Conservation (phyloP, 2,888 invertebrate genomes). For the Molorchus minor region DNA sequence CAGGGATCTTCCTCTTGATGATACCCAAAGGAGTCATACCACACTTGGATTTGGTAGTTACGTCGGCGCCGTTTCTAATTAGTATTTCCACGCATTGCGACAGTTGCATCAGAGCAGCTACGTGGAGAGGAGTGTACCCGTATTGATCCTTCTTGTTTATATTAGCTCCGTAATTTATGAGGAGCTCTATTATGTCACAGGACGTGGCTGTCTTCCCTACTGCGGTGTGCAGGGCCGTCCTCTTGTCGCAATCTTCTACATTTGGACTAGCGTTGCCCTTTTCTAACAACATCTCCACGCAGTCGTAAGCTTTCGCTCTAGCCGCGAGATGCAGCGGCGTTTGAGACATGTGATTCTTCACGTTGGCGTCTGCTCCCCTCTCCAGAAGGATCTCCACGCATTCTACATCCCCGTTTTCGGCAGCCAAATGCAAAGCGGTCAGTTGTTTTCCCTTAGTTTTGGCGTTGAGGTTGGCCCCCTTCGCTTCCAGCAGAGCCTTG, state of each 20-base stretch:
- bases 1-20: constrained; percentile 86
- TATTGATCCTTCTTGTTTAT: constrained; percentile 86
- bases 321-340: constrained; percentile 87
- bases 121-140: constrained; percentile 85
- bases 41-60: constrained; percentile 87
- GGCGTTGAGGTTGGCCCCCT: constrained; percentile 75
- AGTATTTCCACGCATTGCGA: constrained; percentile 86
- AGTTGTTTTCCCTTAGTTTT: constrained; percentile 78
- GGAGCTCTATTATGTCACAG: constrained; percentile 80
- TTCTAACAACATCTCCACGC: constrained; percentile 75
- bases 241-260: constrained; percentile 79
- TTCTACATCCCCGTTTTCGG: constrained; percentile 85
- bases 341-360: constrained; percentile 81
- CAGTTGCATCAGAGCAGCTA: constrained; percentile 85
- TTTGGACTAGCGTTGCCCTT: constrained; percentile 77
- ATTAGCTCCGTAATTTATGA: constrained; percentile 82
- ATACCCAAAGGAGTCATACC: constrained; percentile 87
- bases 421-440: constrained; percentile 84
- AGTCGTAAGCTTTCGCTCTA: constrained; percentile 79
- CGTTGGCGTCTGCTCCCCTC: constrained; percentile 78
- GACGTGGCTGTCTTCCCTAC: constrained; percentile 82
- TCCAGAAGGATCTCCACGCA: constrained; percentile 78
- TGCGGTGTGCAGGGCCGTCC: constrained; percentile 84
- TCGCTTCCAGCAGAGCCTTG: constrained; percentile 76
- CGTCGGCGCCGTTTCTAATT: constrained; percentile 85